Evolutionary conservation across 2,113 vertebrate species (phyloP).

Genomic region (Prunella fulvescens): DNA sequence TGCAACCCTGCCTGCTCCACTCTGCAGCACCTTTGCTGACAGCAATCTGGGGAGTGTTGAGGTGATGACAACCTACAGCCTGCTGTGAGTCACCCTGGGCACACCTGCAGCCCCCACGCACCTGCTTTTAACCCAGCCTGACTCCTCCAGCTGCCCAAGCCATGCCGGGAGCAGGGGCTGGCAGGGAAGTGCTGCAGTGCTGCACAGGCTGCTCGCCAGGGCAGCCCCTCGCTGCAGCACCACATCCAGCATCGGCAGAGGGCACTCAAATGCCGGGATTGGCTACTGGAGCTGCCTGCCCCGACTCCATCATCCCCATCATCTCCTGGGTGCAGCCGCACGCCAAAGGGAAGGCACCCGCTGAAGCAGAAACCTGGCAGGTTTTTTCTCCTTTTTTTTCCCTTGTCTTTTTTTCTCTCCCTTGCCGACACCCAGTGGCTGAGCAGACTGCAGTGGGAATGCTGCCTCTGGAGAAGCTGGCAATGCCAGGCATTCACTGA

Average conservation of each 20-base stretch:
- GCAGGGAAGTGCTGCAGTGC: background rate
- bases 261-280: constrained; percentile 1
- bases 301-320: background rate
- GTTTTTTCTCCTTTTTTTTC: background rate
- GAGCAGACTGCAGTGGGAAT: background rate
- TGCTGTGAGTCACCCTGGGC: background rate
- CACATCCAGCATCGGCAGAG: constrained; percentile 11
- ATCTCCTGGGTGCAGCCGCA: background rate
- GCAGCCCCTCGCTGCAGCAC: background rate
- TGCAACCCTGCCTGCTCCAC: background rate
- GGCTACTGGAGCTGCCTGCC: background rate
- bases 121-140: background rate
- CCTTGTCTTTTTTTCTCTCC: rapidly evolving
- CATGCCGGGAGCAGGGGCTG: rapidly evolving
- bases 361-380: background rate
- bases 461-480: background rate
- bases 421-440: background rate
- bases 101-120: rapidly evolving
- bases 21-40: background rate
- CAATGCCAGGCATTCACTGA: rapidly evolving
- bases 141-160: background rate
- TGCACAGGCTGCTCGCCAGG: background rate
- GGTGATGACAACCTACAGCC: background rate
- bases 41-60: rapidly evolving
- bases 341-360: rapidly evolving